Evolutionary conservation across 1,140 invertebrate genomes (phyloP).

Genomic region (Olivierus martensii): DNA sequence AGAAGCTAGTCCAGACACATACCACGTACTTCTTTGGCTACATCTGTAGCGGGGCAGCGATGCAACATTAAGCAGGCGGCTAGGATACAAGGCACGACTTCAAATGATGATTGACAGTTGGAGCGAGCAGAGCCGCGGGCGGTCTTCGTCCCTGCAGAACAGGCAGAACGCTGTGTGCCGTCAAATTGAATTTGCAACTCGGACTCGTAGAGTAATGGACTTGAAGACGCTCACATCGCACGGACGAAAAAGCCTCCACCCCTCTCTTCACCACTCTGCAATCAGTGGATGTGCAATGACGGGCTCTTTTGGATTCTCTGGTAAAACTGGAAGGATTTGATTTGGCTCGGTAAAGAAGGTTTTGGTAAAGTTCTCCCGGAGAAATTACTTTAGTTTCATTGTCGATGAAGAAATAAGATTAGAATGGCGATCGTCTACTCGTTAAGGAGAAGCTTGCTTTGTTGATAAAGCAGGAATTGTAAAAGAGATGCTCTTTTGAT

Average conservation of each 20-base stretch:
- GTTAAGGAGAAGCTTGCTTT: constrained; percentile 1
- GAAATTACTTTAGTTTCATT: constrained; percentile 19
- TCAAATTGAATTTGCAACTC: not conserved
- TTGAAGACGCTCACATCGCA: constrained; percentile 14
- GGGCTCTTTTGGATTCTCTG: too few species aligned
- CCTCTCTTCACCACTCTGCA: constrained; percentile 1
- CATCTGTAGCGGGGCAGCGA: too few species aligned
- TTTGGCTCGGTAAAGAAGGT: constrained; percentile 8
- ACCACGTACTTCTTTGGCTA: too few species aligned
- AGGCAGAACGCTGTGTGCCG: too few species aligned
- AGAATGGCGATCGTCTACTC: constrained; percentile 1
- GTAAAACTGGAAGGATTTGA: constrained; percentile 17
- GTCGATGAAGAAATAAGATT: constrained; percentile 16
- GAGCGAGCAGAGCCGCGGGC: too few species aligned
- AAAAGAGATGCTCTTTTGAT: too few species aligned
- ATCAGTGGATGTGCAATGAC: constrained; percentile 3
- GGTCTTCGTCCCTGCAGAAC: too few species aligned
- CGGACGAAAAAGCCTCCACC: constrained; percentile 10
- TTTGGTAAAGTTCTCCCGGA: constrained; percentile 11
- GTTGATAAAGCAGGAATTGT: too few species aligned
- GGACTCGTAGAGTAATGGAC: constrained; percentile 10
- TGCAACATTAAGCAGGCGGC: too few species aligned
- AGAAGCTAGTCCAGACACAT: too few species aligned
- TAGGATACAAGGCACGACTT: too few species aligned
- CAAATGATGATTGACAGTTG: too few species aligned